A percentile compares a stretch with the other conserved stretches of the same genome.
phyloP scores from a whole-genome alignment of 2,113 vertebrate genomes.

The Chaetorhynchus papuensis region DNA sequence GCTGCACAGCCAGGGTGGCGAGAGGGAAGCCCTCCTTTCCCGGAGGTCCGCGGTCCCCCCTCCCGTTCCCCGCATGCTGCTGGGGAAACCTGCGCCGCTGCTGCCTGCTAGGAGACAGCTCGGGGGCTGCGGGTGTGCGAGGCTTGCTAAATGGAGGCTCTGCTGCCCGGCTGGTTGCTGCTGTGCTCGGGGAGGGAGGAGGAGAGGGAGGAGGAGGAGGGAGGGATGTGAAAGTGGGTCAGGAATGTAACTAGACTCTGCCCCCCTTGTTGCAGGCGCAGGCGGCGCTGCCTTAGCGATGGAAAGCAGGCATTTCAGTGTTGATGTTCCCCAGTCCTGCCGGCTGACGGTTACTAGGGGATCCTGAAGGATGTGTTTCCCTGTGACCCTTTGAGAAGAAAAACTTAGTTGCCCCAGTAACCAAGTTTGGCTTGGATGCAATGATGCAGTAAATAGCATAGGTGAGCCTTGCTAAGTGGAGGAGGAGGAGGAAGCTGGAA shows the following conservation, averaged over 20 bases:
- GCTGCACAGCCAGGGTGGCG: not conserved
- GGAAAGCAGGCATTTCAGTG: conserved; percentile 62
- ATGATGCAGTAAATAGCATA: conserved; percentile 68
- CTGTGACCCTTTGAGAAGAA: conserved; percentile 73
- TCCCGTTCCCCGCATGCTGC: not conserved
- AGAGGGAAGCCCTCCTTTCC: not conserved
- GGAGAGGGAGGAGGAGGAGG: conserved; percentile 60
- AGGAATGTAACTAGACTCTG: conserved; percentile 82
- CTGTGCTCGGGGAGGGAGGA: conserved; percentile 23
- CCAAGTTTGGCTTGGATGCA: conserved; percentile 77
- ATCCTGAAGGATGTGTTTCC: conserved; percentile 76
- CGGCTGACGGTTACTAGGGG: conserved; percentile 72
- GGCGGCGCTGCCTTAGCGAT: conserved; percentile 63
- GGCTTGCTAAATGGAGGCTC: conserved; percentile 36
- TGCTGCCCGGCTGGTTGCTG: conserved; percentile 30
- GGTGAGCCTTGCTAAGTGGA: conserved; percentile 64
- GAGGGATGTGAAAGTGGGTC: conserved; percentile 79
- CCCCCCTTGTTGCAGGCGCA: conserved; percentile 59
- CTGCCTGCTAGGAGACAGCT: conserved; percentile 11
- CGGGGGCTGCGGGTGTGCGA: not conserved
- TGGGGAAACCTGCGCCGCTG: not conserved
- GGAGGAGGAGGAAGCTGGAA: conserved; percentile 36
- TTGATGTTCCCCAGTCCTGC: conserved; percentile 61
- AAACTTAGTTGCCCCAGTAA: conserved; percentile 80
- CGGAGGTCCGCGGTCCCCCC: not conserved